These are phyloP conservation scores for Drosophila diplacantha DNA, from an alignment of 2,888 invertebrate genomes.

Conservation along the genomic window DNA sequence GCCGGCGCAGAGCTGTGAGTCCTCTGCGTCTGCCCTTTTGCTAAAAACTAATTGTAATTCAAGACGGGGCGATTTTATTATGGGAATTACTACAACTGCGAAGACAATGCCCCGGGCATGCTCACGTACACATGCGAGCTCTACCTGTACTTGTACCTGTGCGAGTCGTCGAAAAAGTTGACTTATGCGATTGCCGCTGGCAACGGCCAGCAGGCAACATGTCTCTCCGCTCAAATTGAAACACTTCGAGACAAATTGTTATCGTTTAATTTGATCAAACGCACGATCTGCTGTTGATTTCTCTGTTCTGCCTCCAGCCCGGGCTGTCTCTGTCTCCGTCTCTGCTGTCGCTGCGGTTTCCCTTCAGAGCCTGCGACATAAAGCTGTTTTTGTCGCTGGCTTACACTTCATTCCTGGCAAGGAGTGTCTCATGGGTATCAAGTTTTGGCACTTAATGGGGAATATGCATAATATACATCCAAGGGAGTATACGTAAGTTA, in stretches of 20 bases:
- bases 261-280: constrained; percentile 78
- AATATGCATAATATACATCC: no score
- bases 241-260: constrained; percentile 78
- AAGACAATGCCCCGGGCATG: constrained; percentile 39
- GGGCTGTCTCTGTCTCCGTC: not conserved
- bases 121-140: constrained; percentile 26
- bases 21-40: constrained; percentile 57
- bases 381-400: constrained; percentile 16
- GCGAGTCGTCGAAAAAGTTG: constrained; percentile 53
- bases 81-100: constrained; percentile 75
- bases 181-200: constrained; percentile 60
- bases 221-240: constrained; percentile 73
- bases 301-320: constrained; percentile 18
- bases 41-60: constrained; percentile 75
- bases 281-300: constrained; percentile 74
- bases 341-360: not conserved
- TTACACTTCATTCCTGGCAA: not conserved
- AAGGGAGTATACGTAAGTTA: no score
- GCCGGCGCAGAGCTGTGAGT: constrained; percentile 25
- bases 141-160: constrained; percentile 4
- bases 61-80: constrained; percentile 77
- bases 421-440: not conserved
- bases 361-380: constrained; percentile 19
- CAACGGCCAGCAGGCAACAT: constrained; percentile 50
- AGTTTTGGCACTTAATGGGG: not conserved